Percentiles rank a stretch among this genome's conserved stretches.
These are phyloP conservation scores for Caranx melampygus DNA, from an alignment of 2,113 vertebrate species.

Conservation along the genomic window DNA sequence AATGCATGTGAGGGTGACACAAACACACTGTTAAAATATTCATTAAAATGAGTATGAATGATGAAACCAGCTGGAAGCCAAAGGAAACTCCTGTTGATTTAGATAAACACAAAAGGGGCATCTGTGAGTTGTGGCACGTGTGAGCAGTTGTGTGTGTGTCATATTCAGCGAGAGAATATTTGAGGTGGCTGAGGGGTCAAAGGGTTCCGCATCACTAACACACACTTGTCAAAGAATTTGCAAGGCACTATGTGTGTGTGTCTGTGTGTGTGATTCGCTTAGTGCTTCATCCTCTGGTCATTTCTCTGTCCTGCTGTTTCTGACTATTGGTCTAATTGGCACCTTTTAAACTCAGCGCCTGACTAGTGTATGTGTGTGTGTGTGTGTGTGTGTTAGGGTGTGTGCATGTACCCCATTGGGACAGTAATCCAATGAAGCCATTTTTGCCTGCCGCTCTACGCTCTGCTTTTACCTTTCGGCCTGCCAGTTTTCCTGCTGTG, in stretches of 20 bases:
- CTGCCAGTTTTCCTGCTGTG: slow-evolving; percentile 62
- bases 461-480: slow-evolving; percentile 60
- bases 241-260: background rate
- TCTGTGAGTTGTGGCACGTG: slow-evolving; percentile 12
- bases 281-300: slow-evolving; percentile 27
- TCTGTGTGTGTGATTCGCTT: slow-evolving; percentile 1
- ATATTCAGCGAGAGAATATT: slow-evolving; percentile 1
- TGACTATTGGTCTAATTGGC: slow-evolving; percentile 61
- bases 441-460: slow-evolving; percentile 47
- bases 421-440: slow-evolving; percentile 64
- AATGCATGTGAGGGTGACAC: slow-evolving; percentile 65
- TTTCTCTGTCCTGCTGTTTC: slow-evolving; percentile 55
- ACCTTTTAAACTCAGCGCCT: slow-evolving; percentile 37
- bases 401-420: slow-evolving; percentile 25
- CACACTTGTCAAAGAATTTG: slow-evolving; percentile 6
- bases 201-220: slow-evolving; percentile 13
- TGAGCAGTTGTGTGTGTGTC: slow-evolving; percentile 5
- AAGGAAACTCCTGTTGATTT: slow-evolving; percentile 77
- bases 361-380: slow-evolving; percentile 13
- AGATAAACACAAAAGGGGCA: slow-evolving; percentile 41
- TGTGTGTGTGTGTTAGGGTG: background rate
- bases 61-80: slow-evolving; percentile 72
- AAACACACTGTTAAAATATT: slow-evolving; percentile 72
- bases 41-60: slow-evolving; percentile 62
- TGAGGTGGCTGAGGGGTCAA: slow-evolving; percentile 31